Base-by-base conservation (phyloP, 2,113 vertebrate species). In the Engystomops pustulosus region DNA sequence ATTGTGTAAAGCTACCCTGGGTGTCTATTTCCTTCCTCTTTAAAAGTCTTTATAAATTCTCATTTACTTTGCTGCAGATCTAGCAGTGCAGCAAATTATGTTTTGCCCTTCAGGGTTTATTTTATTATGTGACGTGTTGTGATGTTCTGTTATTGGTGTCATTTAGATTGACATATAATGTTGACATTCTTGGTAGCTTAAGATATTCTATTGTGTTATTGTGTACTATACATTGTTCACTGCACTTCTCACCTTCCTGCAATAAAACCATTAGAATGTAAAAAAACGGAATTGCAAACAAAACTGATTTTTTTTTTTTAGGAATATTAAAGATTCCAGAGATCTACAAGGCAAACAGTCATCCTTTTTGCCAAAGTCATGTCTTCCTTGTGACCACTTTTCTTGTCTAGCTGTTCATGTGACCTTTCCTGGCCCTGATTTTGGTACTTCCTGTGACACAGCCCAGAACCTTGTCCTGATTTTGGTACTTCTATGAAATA, bases 61-160 rank as follows among this genome's bases (percentile, higher is more conserved):
- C 65, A 70, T 70, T 51, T 36, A 17, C 79, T 58, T 38, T 55
- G 47, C 79, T 9, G 30, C 65, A 70, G 65, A 87, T 88, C 70
- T 49, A 89, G 85, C 87, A 88, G 72, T n/a, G 45, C 79, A 70
- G 79, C 18, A 4, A 38, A 53, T 38, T 18, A 34, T 38, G 32
- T 38, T 36, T 69, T 36, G 20, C 65, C 79, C 47, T 47, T 15
- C 30, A 45, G 65, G 65, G 0, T 34, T 51, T 81, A 69, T 81
- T 36, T 69, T 70, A 81, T 81, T 23, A 49, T 53, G 79, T 70
- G 30, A 81, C 30, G 45, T 69, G 79, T 70, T 81, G 44, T 51
- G 60, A 67, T 80, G 27, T 32, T 47, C 78, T 67, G 41, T 69
- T 67, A 80, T 47, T 67, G 67, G 23, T 67, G 44, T 68, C 55